Base-by-base conservation (phyloP, 2,888 invertebrate species). In the Caenorhabditis angaria region DNA sequence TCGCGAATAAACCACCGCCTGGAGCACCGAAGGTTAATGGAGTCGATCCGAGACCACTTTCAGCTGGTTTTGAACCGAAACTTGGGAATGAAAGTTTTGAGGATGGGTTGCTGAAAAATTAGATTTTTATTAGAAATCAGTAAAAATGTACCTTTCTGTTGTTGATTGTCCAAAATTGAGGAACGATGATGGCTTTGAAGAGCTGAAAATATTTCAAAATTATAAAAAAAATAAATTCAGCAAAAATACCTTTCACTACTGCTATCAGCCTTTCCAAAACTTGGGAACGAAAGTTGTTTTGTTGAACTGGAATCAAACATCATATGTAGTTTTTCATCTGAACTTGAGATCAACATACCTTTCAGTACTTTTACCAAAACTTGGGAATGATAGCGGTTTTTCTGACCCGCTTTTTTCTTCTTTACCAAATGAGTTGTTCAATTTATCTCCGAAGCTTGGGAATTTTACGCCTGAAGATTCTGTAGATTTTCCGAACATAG, bases 41-140 rank as follows among this genome's bases (percentile, higher is more conserved):
- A 24, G 61, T 57, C 14, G 61, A 60, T 12, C 73, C 73, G 28
- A 73, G 57, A 12, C 32, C n/a, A 32, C 0, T 47, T 22, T 14
- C 22, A 56, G 55, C 29, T 3, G 55, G 29, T 29, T 55, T 27
- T 55, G 29, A 55, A 29, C 29, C 14, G 55, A 27, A 55, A 10
- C 5, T 55, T 14, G 48, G 48, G n/a, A 48, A 48, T n/a, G 55
- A 28, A 24, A 54, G 29, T 14, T n/a, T n/a, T n/a, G n/a, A n/a
- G n/a, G n/a, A n/a, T n/a, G n/a, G n/a, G 6, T 18, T 28, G 55
- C 55, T n/a, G 4, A 18, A 48, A 14, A 8, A 48, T 48, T n/a
- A 20, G 10, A 32, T 12, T 22, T 8, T n/a, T n/a, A n/a, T n/a
- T 20, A 8, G 58, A 41, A 58, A 27, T 20, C 2, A 28, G n/a